These are phyloP conservation scores for Phalloptychus januarius DNA, from an alignment of 2,797 vertebrate species.

Conservation along the genomic window DNA sequence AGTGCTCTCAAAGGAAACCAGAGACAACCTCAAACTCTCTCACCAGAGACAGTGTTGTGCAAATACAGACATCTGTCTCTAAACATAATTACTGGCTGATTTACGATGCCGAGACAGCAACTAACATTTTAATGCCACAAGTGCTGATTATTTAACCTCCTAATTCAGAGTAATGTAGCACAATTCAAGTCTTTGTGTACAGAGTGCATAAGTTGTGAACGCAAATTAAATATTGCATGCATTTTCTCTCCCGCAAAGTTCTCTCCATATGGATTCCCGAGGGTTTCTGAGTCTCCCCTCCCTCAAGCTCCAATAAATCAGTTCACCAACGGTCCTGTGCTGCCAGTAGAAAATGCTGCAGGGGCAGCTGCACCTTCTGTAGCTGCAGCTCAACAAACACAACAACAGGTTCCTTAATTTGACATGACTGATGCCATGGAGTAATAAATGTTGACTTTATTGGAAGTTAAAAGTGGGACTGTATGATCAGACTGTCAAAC, in stretches of 20 bases:
- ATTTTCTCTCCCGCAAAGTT: constrained; percentile 30
- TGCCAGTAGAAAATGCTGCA: constrained; percentile 37
- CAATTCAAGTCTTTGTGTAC: not conserved
- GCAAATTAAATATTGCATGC: not conserved
- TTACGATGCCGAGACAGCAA: constrained; percentile 33
- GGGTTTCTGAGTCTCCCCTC: constrained; percentile 29
- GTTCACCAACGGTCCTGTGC: constrained; percentile 21
- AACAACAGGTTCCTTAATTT: constrained; percentile 35
- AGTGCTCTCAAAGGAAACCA: constrained; percentile 30
- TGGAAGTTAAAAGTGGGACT: not conserved
- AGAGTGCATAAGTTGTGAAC: not conserved
- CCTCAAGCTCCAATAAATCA: constrained; percentile 48
- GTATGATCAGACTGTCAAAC: not conserved
- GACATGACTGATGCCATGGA: not conserved
- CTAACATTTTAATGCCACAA: not conserved
- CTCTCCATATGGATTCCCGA: constrained; percentile 55
- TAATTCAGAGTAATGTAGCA: not conserved
- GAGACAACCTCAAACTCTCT: constrained; percentile 18
- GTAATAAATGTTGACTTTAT: not conserved
- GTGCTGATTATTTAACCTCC: not conserved
- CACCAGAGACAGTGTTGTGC: constrained; percentile 31
- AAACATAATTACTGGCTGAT: constrained; percentile 24
- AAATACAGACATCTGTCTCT: constrained; percentile 31
- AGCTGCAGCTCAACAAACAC: constrained; percentile 37
- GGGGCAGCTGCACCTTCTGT: constrained; percentile 17